Evolutionary conservation across 2,888 invertebrate genomes (phyloP).

Genomic region (Cephalotes varians): DNA sequence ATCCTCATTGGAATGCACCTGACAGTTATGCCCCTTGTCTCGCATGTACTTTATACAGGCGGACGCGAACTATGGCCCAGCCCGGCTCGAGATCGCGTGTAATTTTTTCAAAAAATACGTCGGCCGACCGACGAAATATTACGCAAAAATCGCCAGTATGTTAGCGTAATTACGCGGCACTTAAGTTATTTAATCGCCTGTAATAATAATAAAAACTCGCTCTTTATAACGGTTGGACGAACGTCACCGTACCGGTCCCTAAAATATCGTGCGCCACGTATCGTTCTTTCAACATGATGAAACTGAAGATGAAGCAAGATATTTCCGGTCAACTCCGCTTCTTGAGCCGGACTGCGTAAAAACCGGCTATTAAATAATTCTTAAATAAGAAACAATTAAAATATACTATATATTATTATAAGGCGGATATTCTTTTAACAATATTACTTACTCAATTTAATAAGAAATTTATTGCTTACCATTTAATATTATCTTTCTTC

Average conservation of each 20-base stretch:
- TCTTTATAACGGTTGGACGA: slow-evolving; percentile 42
- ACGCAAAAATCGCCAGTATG: slow-evolving; percentile 61
- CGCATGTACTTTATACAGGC: slow-evolving; percentile 33
- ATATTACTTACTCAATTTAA: neutral
- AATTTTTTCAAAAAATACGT: slow-evolving; percentile 37
- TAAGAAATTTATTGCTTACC: neutral
- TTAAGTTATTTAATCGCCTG: slow-evolving; percentile 62
- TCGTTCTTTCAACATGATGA: slow-evolving; percentile 46
- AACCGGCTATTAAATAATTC: neutral
- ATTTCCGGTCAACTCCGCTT: neutral
- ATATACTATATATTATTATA: neutral
- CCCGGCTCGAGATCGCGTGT: neutral
- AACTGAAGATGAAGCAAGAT: slow-evolving; percentile 3
- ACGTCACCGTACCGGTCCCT: slow-evolving; percentile 21
- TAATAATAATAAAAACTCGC: slow-evolving; percentile 64
- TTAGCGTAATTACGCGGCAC: slow-evolving; percentile 61
- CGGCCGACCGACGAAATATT: slow-evolving; percentile 26
- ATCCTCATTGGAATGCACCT: slow-evolving; percentile 48
- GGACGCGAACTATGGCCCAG: neutral
- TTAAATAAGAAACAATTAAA: neutral
- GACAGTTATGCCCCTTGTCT: slow-evolving; percentile 42
- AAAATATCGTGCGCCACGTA: slow-evolving; percentile 43
- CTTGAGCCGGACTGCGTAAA: neutral
- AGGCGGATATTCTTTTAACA: neutral
- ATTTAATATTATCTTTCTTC: neutral